Evolutionary conservation across 2,888 invertebrate genomes (phyloP), one percentile per base, ranked within the genome.

Genomic region (Empis livida): DNA sequence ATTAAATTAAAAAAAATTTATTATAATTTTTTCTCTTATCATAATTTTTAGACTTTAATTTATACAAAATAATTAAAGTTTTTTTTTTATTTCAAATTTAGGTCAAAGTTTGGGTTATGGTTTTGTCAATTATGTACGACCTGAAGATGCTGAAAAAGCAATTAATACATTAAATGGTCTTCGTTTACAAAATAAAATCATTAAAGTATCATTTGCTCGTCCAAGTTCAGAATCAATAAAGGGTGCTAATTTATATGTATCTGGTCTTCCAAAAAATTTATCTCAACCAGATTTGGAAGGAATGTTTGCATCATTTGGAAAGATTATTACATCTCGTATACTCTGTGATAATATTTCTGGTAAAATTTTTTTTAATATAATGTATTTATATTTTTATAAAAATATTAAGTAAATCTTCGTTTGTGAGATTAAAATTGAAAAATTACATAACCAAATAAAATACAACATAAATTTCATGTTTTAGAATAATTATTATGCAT

Each of bases 71-170:
- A 20, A 5, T 20, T 5, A 20, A 20, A 5, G 5, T 20, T 20
- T 4, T 31, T 30, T 42, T 46, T 44, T 40, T 32, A 10, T 37
- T 13, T 10, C 17, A 42, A 2, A 39, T 27, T 42, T 48, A 64
- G 97, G 97, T 64, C 97, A 99, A 77, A 96, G 95, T 75, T 81
- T 99, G 70, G 97, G 99, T 65, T 99, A 99, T 74, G 99, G 97
- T 62, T 99, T 99, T 76, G 97, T 99, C 67, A 99, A 99, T 79
- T 99, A 96, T 77, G 92, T 93, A 72, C 82, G 91, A 60, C 82
- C 92, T 55, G 95, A 95, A 72, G 97, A 99, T 73, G 97, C 99
- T 56, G 92, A 94, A 71, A 95, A 96, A 73, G 97, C 99, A 58
- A 96, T 97, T 72, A 86, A 88, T 72, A 94, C 94, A 55, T 80